These are phyloP conservation scores for Lasioglossum baleicum DNA, from an alignment of 1,140 invertebrate genomes.

Conservation along the genomic window DNA sequence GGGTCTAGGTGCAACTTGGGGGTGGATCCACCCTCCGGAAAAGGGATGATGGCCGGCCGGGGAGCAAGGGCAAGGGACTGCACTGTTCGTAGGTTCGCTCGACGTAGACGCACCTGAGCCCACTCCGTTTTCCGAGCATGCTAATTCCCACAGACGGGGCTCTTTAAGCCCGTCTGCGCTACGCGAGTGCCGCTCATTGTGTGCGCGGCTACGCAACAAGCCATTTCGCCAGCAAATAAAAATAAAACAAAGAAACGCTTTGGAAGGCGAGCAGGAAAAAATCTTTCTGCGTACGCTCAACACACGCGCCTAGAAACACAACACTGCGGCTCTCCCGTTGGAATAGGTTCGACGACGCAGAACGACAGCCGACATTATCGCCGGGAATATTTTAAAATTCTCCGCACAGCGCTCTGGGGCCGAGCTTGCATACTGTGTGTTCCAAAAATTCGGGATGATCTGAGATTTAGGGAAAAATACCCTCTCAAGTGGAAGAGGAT, in stretches of 20 bases:
- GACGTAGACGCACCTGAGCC: slow-evolving; percentile 64
- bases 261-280: neutral
- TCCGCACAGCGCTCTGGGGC: slow-evolving; percentile 2
- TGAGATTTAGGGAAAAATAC: no score
- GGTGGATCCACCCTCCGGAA: neutral
- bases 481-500: no score
- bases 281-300: neutral
- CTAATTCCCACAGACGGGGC: slow-evolving; percentile 65
- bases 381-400: slow-evolving; percentile 26
- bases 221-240: slow-evolving; percentile 9
- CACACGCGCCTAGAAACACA: neutral
- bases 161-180: slow-evolving; percentile 63
- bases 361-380: slow-evolving; percentile 20
- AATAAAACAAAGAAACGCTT: neutral
- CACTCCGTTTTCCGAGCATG: slow-evolving; percentile 55
- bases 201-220: slow-evolving; percentile 11
- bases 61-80: neutral
- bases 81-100: slow-evolving; percentile 37
- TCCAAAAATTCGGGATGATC: no score
- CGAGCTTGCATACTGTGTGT: neutral
- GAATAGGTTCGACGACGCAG: slow-evolving; percentile 22
- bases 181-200: slow-evolving; percentile 43
- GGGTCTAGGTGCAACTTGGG: slow-evolving; percentile 18
- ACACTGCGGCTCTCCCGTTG: neutral
- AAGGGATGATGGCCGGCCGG: neutral